Conservation (phyloP, 2,797 vertebrate genomes). For the Melanotaenia parkinsoni region DNA sequence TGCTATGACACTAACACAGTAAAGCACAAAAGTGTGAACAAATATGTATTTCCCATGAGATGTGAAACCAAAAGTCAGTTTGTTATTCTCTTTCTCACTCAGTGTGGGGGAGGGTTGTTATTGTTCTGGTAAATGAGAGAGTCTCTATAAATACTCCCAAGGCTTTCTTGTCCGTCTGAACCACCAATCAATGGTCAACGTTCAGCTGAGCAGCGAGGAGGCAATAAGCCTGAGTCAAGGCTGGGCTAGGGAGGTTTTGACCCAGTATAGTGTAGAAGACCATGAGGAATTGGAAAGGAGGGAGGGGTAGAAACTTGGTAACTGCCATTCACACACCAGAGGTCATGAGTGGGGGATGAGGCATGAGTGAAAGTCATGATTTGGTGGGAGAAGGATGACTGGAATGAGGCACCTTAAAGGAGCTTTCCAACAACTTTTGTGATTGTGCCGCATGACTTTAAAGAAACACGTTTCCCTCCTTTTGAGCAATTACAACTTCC, state of each 20-base stretch:
- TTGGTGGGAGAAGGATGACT: slow-evolving; percentile 37
- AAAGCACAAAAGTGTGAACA: slow-evolving; percentile 31
- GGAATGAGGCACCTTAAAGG: slow-evolving; percentile 42
- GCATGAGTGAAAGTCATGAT: slow-evolving; percentile 68
- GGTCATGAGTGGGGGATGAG: slow-evolving; percentile 60
- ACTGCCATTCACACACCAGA: slow-evolving; percentile 63
- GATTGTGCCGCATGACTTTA: slow-evolving; percentile 23
- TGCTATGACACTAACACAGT: not conserved
- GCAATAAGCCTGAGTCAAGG: slow-evolving; percentile 80
- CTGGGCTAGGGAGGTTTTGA: slow-evolving; percentile 70
- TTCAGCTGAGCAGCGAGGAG: slow-evolving; percentile 71
- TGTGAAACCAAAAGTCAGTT: slow-evolving; percentile 74
- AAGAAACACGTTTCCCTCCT: slow-evolving; percentile 5
- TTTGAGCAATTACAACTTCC: not conserved
- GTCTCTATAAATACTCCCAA: slow-evolving; percentile 84
- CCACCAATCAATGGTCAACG: slow-evolving; percentile 79
- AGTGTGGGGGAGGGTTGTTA: slow-evolving; percentile 77
- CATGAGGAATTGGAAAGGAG: slow-evolving; percentile 59
- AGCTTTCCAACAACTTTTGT: slow-evolving; percentile 34
- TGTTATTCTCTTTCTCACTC: slow-evolving; percentile 53
- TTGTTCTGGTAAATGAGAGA: slow-evolving; percentile 86
- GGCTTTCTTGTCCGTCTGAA: slow-evolving; percentile 79
- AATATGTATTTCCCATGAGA: slow-evolving; percentile 51
- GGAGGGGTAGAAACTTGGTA: slow-evolving; percentile 44
- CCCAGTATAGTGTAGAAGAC: slow-evolving; percentile 41